Percentiles rank a stretch among this genome's conserved stretches.
phyloP scores from a whole-genome alignment of 2,888 invertebrate genomes.

The Zaprionus obscuricornis region DNA sequence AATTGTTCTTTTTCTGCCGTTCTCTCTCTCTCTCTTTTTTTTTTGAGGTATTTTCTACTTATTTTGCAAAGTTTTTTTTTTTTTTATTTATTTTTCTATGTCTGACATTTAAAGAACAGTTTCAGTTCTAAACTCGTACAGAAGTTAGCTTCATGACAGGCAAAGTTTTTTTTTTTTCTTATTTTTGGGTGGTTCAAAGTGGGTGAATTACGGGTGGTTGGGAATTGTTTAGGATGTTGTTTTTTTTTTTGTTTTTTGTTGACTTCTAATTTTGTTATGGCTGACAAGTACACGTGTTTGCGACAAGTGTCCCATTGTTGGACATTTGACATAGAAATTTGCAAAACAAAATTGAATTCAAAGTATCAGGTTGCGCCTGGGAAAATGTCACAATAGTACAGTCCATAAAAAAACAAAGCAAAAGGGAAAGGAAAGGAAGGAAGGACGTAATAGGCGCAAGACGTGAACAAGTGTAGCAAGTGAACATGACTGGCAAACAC shows the following conservation, averaged over 20 bases:
- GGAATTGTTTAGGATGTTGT: slow-evolving; percentile 4
- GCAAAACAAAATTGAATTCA: slow-evolving; percentile 74
- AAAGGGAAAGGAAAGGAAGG: no score
- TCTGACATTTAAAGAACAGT: slow-evolving; percentile 49
- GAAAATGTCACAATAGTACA: no score
- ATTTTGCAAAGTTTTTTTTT: slow-evolving; percentile 25
- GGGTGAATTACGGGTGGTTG: slow-evolving; percentile 8
- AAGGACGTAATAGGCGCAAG: no score
- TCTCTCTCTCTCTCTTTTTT: slow-evolving; percentile 8
- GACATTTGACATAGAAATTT: slow-evolving; percentile 65
- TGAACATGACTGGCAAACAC: slow-evolving; percentile 18
- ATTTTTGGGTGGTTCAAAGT: slow-evolving; percentile 11
- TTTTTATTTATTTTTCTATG: slow-evolving; percentile 12
- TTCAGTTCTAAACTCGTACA: slow-evolving; percentile 55
- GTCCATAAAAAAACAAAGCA: no score
- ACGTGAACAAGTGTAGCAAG: no score
- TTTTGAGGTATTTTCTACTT: slow-evolving; percentile 26
- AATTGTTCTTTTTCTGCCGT: slow-evolving; percentile 22
- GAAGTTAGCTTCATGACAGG: slow-evolving; percentile 54
- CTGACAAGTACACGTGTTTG: slow-evolving; percentile 81
- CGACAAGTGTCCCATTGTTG: slow-evolving; percentile 70
- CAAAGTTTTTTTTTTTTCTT: no score
- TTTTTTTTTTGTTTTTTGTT: slow-evolving; percentile 23
- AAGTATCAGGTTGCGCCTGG: slow-evolving; percentile 81
- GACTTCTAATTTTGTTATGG: slow-evolving; percentile 64